Percentiles rank a stretch among this genome's conserved stretches.
phyloP scores from a whole-genome alignment of 2,113 vertebrate genomes.

The Puntigrus tetrazona region DNA sequence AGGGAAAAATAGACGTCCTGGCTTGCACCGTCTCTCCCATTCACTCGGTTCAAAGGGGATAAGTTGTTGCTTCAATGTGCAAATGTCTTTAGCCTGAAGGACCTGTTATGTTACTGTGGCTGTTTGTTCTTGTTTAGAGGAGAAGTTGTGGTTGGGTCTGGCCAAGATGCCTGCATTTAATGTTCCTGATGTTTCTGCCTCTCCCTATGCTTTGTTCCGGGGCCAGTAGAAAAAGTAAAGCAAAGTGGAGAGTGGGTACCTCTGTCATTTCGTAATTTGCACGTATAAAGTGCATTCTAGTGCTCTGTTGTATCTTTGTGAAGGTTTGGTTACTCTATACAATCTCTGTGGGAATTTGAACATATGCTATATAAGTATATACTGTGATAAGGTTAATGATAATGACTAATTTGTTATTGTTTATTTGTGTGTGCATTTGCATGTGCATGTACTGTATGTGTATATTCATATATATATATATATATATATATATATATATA shows the following conservation, averaged over 20 bases:
- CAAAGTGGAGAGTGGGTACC: conserved; percentile 43
- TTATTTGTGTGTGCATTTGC: too few relatives aligned
- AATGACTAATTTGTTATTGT: too few relatives aligned
- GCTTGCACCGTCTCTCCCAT: conserved; percentile 49
- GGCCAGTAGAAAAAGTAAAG: conserved; percentile 65
- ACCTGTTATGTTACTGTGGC: conserved; percentile 68
- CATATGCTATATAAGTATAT: not conserved
- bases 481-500: too few relatives aligned
- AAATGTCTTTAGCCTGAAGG: conserved; percentile 73
- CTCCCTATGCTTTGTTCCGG: conserved; percentile 69
- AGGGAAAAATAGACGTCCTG: conserved; percentile 55
- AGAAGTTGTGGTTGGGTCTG: conserved; percentile 70
- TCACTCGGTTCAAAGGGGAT: conserved; percentile 60
- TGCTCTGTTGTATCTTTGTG: not conserved
- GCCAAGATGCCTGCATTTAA: conserved; percentile 65
- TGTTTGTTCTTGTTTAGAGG: conserved; percentile 62
- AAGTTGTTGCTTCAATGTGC: conserved; percentile 66
- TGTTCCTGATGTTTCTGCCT: conserved; percentile 62
- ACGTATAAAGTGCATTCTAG: not conserved
- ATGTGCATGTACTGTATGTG: too few relatives aligned
- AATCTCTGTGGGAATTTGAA: not conserved
- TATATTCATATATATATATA: too few relatives aligned
- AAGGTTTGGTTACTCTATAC: not conserved
- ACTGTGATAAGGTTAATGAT: not conserved
- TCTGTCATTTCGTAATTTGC: conserved; percentile 30